phyloP scores from a whole-genome alignment of 2,113 vertebrate genomes.

The Ammodramus savannarum region DNA sequence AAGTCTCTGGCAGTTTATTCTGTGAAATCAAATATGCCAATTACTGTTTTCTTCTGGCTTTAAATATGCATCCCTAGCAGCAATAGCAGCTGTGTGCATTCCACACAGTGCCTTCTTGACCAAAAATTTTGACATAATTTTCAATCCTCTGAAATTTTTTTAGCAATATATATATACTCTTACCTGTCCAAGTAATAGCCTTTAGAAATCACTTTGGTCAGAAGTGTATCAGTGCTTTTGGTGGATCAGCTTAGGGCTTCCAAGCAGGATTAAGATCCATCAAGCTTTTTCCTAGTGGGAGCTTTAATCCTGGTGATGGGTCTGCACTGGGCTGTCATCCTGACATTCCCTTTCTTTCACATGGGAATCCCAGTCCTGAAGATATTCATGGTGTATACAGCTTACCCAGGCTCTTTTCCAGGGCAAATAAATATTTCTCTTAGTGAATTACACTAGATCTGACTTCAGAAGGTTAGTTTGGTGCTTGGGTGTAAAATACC shows the following conservation, averaged over 20 bases:
- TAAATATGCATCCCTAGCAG: neutral
- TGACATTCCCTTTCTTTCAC: neutral
- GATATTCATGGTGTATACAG: fast-evolving
- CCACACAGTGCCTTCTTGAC: neutral
- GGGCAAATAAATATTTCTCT: neutral
- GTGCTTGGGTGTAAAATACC: neutral
- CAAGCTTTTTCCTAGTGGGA: neutral
- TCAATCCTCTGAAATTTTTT: neutral
- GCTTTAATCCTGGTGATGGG: fast-evolving
- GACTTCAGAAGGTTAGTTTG: neutral
- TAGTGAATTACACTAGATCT: neutral
- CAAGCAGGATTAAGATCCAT: neutral
- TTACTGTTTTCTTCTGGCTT: conserved; percentile 9
- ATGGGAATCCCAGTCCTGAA: neutral
- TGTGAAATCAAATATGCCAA: conserved; percentile 10
- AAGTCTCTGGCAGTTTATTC: conserved; percentile 37
- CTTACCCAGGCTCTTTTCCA: neutral
- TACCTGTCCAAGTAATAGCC: neutral
- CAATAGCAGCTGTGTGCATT: neutral
- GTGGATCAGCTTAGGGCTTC: neutral
- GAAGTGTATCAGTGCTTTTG: neutral
- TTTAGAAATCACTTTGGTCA: neutral
- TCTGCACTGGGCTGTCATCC: neutral
- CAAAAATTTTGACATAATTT: neutral
- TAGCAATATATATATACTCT: neutral